These are phyloP conservation scores for Lynx canadensis DNA, from an alignment of 2,113 vertebrate species.

Conservation along the genomic window DNA sequence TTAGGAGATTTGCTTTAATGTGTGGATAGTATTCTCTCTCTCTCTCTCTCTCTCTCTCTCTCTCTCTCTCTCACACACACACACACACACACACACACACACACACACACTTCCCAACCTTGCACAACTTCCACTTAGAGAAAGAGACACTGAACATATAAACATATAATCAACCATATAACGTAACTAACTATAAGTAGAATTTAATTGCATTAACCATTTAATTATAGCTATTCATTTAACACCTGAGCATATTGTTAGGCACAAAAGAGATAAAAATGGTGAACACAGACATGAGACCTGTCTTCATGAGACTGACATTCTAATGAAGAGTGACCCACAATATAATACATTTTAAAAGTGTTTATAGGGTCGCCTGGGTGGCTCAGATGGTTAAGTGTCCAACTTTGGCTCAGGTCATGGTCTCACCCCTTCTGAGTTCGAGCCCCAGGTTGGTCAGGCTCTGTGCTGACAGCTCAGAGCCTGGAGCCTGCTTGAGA, in stretches of 20 bases:
- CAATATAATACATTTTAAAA: neutral
- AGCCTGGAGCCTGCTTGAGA: no score
- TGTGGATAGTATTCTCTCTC: neutral
- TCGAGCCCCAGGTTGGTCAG: no score
- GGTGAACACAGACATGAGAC: neutral
- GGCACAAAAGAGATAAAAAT: neutral
- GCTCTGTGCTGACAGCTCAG: no score
- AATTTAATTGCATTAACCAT: neutral
- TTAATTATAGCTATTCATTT: slow-evolving; percentile 3
- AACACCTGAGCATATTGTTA: neutral
- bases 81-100: neutral
- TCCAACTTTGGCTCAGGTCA: no score
- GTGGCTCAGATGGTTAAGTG: no score
- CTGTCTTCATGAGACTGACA: neutral
- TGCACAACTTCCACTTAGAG: neutral
- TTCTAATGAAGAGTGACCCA: neutral
- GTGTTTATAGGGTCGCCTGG: neutral
- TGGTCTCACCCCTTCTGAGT: no score
- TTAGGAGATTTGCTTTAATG: neutral
- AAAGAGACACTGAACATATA: neutral
- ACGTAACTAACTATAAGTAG: neutral
- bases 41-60: neutral
- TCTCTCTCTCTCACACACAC: neutral
- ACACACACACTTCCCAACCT: neutral
- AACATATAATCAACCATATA: neutral